Percentiles rank a stretch among this genome's conserved stretches.
phyloP scores from a whole-genome alignment of 2,113 vertebrate genomes.

The Cochlearius cochlearius region DNA sequence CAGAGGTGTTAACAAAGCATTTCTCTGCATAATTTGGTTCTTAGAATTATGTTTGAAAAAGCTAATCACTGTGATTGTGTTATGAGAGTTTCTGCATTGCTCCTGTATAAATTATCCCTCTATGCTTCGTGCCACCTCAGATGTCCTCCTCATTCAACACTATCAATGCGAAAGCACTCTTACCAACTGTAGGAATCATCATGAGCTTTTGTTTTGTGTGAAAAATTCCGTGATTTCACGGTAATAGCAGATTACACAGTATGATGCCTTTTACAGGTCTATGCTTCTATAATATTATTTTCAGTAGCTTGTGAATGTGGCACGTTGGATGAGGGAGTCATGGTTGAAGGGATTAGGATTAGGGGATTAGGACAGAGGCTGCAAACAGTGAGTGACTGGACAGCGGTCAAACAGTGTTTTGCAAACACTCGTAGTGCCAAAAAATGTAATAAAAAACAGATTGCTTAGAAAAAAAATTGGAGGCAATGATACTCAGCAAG shows the following conservation, averaged over 20 bases:
- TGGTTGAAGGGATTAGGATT: constrained; percentile 28
- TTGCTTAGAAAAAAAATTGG: neutral
- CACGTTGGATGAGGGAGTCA: neutral
- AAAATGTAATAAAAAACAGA: neutral
- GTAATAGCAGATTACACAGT: neutral
- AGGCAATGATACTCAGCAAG: neutral
- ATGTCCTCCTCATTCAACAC: neutral
- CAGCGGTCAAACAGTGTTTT: neutral
- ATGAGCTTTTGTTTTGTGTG: constrained; percentile 3
- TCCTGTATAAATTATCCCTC: neutral
- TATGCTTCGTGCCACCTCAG: neutral
- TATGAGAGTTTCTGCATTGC: neutral
- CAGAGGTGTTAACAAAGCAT: constrained; percentile 1
- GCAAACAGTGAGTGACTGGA: neutral
- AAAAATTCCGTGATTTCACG: neutral
- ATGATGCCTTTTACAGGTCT: neutral
- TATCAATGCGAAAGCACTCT: neutral
- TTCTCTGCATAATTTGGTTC: neutral
- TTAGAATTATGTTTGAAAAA: neutral
- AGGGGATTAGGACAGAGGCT: neutral
- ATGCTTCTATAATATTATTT: neutral
- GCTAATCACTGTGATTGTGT: constrained; percentile 33
- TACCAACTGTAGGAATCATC: neutral
- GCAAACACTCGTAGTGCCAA: neutral
- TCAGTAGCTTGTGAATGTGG: neutral